Percentiles rank a stretch among this genome's conserved stretches.
Conservation (phyloP, 2,888 invertebrate species). For the Noctua comes region DNA sequence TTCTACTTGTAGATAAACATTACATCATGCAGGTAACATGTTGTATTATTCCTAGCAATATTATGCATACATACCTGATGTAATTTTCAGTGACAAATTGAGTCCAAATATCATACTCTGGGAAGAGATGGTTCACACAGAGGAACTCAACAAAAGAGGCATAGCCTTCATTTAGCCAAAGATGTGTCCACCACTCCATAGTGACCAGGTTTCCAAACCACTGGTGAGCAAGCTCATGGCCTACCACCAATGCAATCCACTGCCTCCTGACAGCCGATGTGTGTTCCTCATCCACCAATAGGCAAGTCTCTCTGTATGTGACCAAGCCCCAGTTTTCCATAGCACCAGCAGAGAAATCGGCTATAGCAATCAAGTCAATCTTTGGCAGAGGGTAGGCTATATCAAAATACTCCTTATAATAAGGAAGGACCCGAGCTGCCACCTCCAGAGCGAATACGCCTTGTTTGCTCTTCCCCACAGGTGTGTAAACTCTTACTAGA, state of each 20-base stretch:
- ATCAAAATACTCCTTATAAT: constrained; percentile 98
- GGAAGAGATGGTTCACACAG: constrained; percentile 97
- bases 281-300: constrained; percentile 97
- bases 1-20: constrained; percentile 4
- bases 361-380: constrained; percentile 98
- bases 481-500: constrained; percentile 95
- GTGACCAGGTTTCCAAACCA: constrained; percentile 99
- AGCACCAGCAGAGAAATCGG: constrained; percentile 98
- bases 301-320: constrained; percentile 97
- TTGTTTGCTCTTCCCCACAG: constrained; percentile 97
- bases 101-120: constrained; percentile 99
- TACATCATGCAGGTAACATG: background rate
- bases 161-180: constrained; percentile 99
- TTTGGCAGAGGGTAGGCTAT: constrained; percentile 98
- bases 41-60: background rate
- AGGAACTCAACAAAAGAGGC: constrained; percentile 99
- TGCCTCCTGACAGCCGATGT: constrained; percentile 96
- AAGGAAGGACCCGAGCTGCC: constrained; percentile 97
- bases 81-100: constrained; percentile 98
- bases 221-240: constrained; percentile 98
- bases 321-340: constrained; percentile 99
- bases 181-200: constrained; percentile 99
- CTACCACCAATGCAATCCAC: constrained; percentile 96
- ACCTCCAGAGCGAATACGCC: constrained; percentile 98
- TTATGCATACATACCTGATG: constrained; percentile 87